These are phyloP conservation scores for Agrochola macilenta DNA, from an alignment of 2,888 invertebrate species.

Conservation along the genomic window DNA sequence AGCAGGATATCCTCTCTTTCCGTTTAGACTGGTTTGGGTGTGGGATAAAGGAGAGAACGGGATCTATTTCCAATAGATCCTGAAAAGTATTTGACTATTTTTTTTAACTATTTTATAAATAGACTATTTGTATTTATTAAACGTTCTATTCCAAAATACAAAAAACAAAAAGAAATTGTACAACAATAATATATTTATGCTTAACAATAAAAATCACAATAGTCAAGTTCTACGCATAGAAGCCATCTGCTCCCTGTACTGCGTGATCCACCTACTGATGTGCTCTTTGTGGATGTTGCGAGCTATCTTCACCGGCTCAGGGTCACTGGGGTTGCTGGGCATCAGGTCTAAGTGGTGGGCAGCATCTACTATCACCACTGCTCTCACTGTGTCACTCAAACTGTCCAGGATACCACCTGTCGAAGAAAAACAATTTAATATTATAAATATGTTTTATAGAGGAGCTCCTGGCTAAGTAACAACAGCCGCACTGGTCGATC, in stretches of 20 bases:
- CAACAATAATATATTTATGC: conserved; percentile 36
- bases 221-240: conserved; percentile 52
- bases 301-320: conserved; percentile 91
- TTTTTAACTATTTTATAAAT: no score
- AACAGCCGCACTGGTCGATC: no score
- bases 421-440: conserved; percentile 8
- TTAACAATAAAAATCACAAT: conserved; percentile 31
- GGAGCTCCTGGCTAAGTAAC: no score
- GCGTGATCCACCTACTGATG: conserved; percentile 91
- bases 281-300: conserved; percentile 91
- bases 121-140: no score
- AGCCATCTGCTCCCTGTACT: conserved; percentile 64
- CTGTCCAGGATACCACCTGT: conserved; percentile 93
- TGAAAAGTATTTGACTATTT: no score
- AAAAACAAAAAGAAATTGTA: neutral
- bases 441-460: neutral
- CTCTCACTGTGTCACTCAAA: conserved; percentile 91
- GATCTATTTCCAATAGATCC: no score
- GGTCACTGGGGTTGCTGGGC: conserved; percentile 91
- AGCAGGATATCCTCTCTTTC: no score
- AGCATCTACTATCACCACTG: conserved; percentile 94
- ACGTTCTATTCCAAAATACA: neutral
- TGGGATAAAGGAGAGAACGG: no score
- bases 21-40: no score
- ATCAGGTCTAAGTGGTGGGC: conserved; percentile 97